Base-by-base conservation (phyloP, 1,140 invertebrate species). In the Rhagoletis pomonella region DNA sequence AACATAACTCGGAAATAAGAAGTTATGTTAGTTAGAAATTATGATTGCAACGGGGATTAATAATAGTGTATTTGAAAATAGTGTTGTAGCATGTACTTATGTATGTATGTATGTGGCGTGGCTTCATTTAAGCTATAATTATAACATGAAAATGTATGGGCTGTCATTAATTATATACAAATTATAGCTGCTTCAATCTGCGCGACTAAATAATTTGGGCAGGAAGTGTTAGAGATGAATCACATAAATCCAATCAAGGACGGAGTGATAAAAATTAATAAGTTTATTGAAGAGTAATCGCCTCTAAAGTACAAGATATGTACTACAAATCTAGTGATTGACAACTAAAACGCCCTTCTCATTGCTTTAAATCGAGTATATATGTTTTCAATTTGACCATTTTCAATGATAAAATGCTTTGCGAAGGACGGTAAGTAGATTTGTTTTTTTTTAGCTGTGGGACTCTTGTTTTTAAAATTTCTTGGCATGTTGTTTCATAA, bases 191-290 rank as follows among this genome's bases (percentile, higher is more conserved):
- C 42, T 47, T 4, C 67, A 4, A 7, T 58, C 1, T 14, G 14
- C 1, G 44, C 5, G 14, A 55, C 29, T 81, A 4, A 17, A 3
- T 10, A 19, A 47, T 81, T 19, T 9, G 19, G 47, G 47, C 12
- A 81, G 73, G 47, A 81, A 81, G 47, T 55, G n/a, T 10, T 81
- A 0, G 73, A 81, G 17, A 62, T n/a, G 17, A 62, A 62, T 12
- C 58, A 12, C 12, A 14, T 44, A 10, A 29, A n/a, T 6, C 5
- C 44, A 10, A 12, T 55, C 47, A 81, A 55, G 73, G 73, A 55
- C 73, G 55, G 55, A 55, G 55, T 81, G 4, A 50, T 69, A 29
- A 69, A 69, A 69, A 69, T 12, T 50, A 77, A 77, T 47, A 39
- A 77, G 47, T n/a, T 77, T 77, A n/a, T 77, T 29, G 29, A 29